Evolutionary conservation across 2,797 vertebrate species (phyloP).

Genomic region (Notolabrus celidotus): DNA sequence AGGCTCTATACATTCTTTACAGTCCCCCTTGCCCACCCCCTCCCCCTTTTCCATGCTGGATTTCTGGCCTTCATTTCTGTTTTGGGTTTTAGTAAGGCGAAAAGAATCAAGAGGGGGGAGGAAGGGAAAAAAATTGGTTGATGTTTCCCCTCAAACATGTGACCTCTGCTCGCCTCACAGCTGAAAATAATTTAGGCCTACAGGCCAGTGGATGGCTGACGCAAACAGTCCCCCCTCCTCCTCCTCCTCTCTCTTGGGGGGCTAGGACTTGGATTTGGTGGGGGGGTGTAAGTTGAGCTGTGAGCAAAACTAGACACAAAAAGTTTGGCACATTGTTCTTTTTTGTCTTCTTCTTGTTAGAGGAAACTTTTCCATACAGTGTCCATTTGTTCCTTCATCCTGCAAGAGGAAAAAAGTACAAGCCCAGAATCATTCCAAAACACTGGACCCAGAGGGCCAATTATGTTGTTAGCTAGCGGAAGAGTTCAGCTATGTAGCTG

Average conservation of each 20-base stretch:
- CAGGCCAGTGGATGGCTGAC: slow-evolving; percentile 68
- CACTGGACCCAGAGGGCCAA: slow-evolving; percentile 56
- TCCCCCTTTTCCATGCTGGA: slow-evolving; percentile 30
- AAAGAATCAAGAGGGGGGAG: slow-evolving; percentile 53
- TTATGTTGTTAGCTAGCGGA: slow-evolving; percentile 61
- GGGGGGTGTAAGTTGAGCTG: slow-evolving; percentile 12
- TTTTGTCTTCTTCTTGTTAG: slow-evolving; percentile 20
- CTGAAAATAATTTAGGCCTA: slow-evolving; percentile 87
- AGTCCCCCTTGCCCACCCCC: slow-evolving; percentile 12
- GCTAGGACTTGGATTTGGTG: not conserved
- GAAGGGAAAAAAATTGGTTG: slow-evolving; percentile 53
- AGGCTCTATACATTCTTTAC: slow-evolving; percentile 63
- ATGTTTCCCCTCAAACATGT: slow-evolving; percentile 84
- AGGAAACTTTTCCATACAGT: not conserved
- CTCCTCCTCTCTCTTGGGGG: slow-evolving; percentile 29
- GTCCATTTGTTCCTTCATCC: slow-evolving; percentile 36
- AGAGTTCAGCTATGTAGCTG: slow-evolving; percentile 54
- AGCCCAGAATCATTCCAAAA: slow-evolving; percentile 40
- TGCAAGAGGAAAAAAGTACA: slow-evolving; percentile 18
- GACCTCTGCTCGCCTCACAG: slow-evolving; percentile 81
- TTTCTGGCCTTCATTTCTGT: slow-evolving; percentile 67
- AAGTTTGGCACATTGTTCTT: slow-evolving; percentile 34
- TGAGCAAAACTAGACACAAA: slow-evolving; percentile 31
- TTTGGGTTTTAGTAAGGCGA: slow-evolving; percentile 57
- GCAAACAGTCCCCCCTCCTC: slow-evolving; percentile 60